Conservation (phyloP, 1,140 invertebrate species). For the Palaemon carinicauda region DNA sequence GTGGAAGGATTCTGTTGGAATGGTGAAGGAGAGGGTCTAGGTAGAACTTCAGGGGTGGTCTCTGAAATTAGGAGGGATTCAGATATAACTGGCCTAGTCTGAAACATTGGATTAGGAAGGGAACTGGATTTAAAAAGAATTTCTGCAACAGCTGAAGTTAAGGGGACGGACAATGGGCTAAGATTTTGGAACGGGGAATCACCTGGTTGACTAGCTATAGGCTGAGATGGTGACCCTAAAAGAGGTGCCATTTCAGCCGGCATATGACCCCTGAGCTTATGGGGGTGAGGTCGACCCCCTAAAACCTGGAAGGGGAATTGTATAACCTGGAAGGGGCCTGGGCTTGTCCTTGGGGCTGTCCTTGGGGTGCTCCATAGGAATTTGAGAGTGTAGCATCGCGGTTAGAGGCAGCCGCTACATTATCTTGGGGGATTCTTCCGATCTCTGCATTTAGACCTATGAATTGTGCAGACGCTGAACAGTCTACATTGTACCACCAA, state of each 20-base stretch:
- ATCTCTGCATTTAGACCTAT: too few relatives aligned
- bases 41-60: too few relatives aligned
- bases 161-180: too few relatives aligned
- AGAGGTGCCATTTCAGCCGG: background rate
- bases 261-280: background rate
- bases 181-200: background rate
- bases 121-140: too few relatives aligned
- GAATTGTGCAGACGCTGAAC: too few relatives aligned
- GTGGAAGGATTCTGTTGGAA: too few relatives aligned
- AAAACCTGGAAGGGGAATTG: conserved; percentile 5
- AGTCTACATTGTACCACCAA: too few relatives aligned
- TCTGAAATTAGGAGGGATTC: too few relatives aligned
- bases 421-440: background rate
- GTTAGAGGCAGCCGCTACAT: background rate
- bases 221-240: background rate
- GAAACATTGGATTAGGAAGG: too few relatives aligned
- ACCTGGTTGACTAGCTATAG: background rate
- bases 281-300: background rate
- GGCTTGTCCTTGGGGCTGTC: background rate
- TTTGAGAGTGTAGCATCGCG: background rate
- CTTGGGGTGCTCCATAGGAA: background rate
- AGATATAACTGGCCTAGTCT: too few relatives aligned
- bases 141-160: too few relatives aligned
- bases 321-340: background rate
- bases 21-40: too few relatives aligned